Evolutionary conservation across 2,113 vertebrate genomes (phyloP).

Genomic region (Microtus ochrogaster): DNA sequence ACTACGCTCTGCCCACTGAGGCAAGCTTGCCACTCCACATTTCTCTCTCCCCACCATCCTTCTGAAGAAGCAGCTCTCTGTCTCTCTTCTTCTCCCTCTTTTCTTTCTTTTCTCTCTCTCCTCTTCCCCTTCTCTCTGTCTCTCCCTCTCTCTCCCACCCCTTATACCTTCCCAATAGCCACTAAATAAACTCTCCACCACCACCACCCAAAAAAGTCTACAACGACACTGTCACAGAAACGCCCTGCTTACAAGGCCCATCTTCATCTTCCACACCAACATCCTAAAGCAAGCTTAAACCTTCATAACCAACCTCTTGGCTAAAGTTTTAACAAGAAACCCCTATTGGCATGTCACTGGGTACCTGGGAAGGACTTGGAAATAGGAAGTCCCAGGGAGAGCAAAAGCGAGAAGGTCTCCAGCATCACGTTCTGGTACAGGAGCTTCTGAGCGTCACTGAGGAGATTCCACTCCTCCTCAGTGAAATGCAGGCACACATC

Average conservation of each 20-base stretch:
- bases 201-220: not conserved
- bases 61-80: too few relatives aligned
- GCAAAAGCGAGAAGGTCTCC: not conserved
- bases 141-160: too few relatives aligned
- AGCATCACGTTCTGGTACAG: not conserved
- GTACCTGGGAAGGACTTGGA: not conserved
- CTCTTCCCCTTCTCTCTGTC: too few relatives aligned
- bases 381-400: not conserved
- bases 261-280: not conserved
- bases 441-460: not conserved
- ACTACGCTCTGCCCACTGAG: not conserved
- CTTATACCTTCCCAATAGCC: too few relatives aligned
- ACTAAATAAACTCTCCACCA: too few relatives aligned
- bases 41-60: too few relatives aligned
- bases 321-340: not conserved
- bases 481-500: not conserved
- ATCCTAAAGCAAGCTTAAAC: not conserved
- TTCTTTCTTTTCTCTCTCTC: too few relatives aligned
- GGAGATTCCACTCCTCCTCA: not conserved
- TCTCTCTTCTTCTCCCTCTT: too few relatives aligned
- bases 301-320: not conserved
- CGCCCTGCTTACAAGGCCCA: not conserved
- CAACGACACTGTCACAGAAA: not conserved
- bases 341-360: rapidly evolving
- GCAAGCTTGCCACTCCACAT: too few relatives aligned